Evolutionary conservation across 2,113 vertebrate species (phyloP).

Genomic region (Bolborhynchus lineola): DNA sequence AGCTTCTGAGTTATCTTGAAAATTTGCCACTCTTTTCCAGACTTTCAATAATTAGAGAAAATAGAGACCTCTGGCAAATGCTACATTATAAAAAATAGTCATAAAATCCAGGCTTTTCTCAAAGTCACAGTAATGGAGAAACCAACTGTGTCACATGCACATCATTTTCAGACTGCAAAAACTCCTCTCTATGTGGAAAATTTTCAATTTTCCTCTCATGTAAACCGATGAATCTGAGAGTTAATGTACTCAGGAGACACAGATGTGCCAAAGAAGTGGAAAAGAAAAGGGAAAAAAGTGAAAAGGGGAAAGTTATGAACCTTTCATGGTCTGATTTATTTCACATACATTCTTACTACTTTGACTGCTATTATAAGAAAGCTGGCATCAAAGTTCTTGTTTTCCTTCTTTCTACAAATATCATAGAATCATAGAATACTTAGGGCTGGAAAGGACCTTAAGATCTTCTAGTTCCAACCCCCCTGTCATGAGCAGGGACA

Average conservation of each 20-base stretch:
- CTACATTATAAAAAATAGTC: neutral
- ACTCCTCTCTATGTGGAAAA: neutral
- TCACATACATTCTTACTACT: neutral
- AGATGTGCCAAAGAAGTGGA: neutral
- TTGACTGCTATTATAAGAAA: neutral
- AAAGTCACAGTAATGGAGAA: neutral
- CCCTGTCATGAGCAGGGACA: too few species aligned
- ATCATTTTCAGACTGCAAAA: neutral
- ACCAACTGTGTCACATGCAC: neutral
- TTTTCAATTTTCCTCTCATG: neutral
- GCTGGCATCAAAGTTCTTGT: neutral
- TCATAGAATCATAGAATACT: neutral
- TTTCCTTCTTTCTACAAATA: conserved; percentile 45
- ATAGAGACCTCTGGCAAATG: neutral
- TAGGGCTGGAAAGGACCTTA: too few species aligned
- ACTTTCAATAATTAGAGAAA: neutral
- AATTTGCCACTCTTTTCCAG: neutral
- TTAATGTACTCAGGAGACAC: neutral
- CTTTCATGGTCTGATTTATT: conserved; percentile 8
- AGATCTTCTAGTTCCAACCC: too few species aligned
- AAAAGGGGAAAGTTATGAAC: neutral
- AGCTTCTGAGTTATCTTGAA: neutral
- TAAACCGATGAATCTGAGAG: neutral
- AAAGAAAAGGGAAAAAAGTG: neutral
- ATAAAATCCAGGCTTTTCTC: neutral